Percentiles rank a stretch among this genome's conserved stretches.
These are phyloP conservation scores for Laterallus jamaicensis DNA, from an alignment of 2,113 vertebrate genomes.

Conservation along the genomic window DNA sequence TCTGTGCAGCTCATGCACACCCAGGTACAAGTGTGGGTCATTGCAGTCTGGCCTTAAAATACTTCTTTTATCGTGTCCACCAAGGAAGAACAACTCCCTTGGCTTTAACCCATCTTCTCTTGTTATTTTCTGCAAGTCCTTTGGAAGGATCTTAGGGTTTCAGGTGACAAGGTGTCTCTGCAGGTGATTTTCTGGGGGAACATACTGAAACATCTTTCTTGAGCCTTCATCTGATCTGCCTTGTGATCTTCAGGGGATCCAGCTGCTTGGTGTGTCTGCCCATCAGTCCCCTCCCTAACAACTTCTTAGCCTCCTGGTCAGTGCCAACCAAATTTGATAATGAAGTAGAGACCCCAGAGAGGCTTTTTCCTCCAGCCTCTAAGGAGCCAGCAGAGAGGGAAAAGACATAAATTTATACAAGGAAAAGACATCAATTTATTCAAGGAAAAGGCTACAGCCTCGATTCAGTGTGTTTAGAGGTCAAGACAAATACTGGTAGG, in stretches of 20 bases:
- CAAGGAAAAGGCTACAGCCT: neutral
- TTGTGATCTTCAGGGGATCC: neutral
- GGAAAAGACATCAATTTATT: neutral
- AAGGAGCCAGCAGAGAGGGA: neutral
- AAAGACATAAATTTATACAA: no score
- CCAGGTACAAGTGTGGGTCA: neutral
- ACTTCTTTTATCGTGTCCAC: neutral
- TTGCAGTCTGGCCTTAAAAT: neutral
- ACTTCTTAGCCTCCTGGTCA: neutral
- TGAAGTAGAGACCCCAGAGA: neutral
- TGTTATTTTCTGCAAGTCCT: neutral
- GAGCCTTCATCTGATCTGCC: neutral
- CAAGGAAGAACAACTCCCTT: neutral
- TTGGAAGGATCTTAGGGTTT: neutral
- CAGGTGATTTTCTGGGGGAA: neutral
- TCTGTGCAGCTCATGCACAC: neutral
- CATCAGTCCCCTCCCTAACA: neutral
- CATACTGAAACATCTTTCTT: neutral
- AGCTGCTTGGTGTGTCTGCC: neutral
- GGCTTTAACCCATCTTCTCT: neutral
- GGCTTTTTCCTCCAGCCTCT: neutral
- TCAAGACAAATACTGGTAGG: neutral
- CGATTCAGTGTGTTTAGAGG: neutral
- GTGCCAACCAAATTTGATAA: neutral
- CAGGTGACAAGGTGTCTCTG: neutral